phyloP scores from a whole-genome alignment of 2,888 invertebrate species.

The Acholoe squamosa region DNA sequence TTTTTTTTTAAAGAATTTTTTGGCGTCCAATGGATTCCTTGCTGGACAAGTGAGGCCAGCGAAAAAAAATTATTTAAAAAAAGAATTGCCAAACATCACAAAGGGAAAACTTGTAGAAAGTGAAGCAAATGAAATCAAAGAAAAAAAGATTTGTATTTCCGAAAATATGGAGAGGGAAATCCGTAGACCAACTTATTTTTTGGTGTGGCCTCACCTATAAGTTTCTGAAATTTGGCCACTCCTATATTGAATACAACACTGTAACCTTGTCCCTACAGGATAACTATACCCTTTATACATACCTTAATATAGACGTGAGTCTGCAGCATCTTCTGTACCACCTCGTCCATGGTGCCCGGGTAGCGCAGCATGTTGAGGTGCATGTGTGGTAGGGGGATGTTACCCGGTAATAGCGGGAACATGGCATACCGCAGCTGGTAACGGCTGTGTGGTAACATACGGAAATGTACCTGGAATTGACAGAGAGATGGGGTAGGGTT shows the following conservation, averaged over 20 bases:
- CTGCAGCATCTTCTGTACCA: slow-evolving; percentile 87
- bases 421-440: slow-evolving; percentile 88
- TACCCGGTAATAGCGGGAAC: slow-evolving; percentile 90
- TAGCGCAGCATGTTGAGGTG: slow-evolving; percentile 84
- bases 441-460: slow-evolving; percentile 82
- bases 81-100: background rate
- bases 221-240: background rate
- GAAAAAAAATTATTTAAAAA: background rate
- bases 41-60: background rate
- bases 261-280: background rate
- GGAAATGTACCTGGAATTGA: slow-evolving; percentile 83
- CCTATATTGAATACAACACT: no score
- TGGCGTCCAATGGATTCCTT: no score
- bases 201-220: no score
- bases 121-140: background rate
- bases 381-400: slow-evolving; percentile 88
- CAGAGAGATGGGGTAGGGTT: no score
- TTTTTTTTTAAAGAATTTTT: no score
- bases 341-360: slow-evolving; percentile 84
- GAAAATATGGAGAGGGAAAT: no score
- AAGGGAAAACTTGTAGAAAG: no score
- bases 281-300: no score
- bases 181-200: no score
- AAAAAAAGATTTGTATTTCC: background rate
- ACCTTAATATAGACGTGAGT: slow-evolving; percentile 88